Percentiles rank a stretch among this genome's conserved stretches.
Conservation (phyloP, 2,113 vertebrate species). For the Suncus etruscus region DNA sequence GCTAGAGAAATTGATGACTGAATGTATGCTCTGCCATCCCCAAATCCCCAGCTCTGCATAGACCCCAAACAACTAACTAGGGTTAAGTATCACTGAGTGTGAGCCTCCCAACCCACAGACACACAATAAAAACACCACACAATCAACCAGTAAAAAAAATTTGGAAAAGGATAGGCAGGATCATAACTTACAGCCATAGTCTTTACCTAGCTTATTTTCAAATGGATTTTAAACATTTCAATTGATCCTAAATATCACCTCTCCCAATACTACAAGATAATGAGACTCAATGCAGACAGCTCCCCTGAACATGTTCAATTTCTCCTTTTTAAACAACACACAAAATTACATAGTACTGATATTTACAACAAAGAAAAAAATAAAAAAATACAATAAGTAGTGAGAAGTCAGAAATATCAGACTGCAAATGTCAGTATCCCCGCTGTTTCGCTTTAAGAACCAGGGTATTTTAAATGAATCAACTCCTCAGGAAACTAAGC, state of each 20-base stretch:
- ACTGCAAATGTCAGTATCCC: conserved; percentile 66
- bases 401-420: conserved; percentile 58
- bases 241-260: not conserved
- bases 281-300: not conserved
- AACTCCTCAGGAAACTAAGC: conserved; percentile 60
- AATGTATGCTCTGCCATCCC: no score
- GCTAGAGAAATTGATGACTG: not conserved
- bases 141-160: not conserved
- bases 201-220: conserved; percentile 40
- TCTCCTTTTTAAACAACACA: conserved; percentile 55
- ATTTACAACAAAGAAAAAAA: conserved; percentile 41
- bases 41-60: no score
- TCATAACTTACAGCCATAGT: not conserved
- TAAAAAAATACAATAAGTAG: conserved; percentile 1
- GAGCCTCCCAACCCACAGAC: no score
- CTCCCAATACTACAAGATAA: not conserved
- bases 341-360: not conserved
- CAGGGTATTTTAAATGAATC: conserved; percentile 59
- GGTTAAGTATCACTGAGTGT: no score
- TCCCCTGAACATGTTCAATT: conserved; percentile 3
- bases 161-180: not conserved
- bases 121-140: no score
- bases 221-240: not conserved
- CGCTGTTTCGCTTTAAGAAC: conserved; percentile 70
- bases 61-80: no score